Conservation (phyloP, 2,113 vertebrate species). For the Oncorhynchus mykiss region DNA sequence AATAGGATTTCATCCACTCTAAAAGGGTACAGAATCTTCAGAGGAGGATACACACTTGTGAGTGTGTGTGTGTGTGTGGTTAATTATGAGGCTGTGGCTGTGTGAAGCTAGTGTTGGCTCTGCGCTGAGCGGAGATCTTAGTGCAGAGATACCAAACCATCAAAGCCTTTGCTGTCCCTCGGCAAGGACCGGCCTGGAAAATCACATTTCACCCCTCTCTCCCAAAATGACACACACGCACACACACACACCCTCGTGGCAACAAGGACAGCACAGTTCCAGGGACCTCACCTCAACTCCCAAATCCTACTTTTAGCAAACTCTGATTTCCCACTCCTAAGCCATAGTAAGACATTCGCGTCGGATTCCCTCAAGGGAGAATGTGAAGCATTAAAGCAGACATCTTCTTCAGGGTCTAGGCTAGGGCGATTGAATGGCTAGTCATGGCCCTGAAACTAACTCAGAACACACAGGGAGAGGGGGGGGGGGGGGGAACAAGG, state of each 20-base stretch:
- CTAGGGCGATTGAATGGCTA: too few species aligned
- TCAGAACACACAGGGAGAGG: too few species aligned
- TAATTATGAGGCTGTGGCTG: not conserved
- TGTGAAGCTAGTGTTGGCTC: not conserved
- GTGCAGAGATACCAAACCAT: not conserved
- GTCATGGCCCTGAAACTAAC: too few species aligned
- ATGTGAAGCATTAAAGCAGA: too few species aligned
- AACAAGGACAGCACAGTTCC: not conserved
- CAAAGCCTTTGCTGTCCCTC: not conserved
- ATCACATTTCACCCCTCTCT: not conserved
- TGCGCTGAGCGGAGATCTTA: not conserved
- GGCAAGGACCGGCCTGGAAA: slow-evolving; percentile 2
- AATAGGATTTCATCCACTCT: slow-evolving; percentile 4
- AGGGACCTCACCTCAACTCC: not conserved
- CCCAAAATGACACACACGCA: too few species aligned
- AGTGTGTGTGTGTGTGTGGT: slow-evolving; percentile 18
- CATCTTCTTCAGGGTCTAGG: too few species aligned
- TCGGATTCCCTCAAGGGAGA: too few species aligned
- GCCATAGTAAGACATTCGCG: not conserved
- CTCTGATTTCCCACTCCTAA: not conserved
- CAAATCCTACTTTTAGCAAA: not conserved
- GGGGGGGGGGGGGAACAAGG: too few species aligned
- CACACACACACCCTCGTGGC: not conserved
- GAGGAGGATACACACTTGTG: not conserved
- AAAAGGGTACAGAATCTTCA: not conserved